Evolutionary conservation across 2,797 vertebrate species (phyloP), one percentile per base, ranked within the genome.

Genomic region (Malurus splendens): DNA sequence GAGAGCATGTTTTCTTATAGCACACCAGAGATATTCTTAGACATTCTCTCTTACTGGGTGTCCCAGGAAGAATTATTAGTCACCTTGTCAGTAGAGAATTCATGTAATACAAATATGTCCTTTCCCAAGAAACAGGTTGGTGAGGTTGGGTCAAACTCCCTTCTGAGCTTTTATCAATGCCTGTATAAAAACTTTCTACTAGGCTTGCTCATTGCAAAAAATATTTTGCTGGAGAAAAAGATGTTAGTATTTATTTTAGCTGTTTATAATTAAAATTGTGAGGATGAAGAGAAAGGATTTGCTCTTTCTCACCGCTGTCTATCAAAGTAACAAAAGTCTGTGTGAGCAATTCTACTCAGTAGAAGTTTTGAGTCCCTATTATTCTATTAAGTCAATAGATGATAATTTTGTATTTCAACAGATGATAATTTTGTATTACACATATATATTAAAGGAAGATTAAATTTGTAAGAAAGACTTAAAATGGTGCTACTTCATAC

Each of bases 151-250:
- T 71, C 18, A 76, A 28, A 38, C 9, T 57, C 15, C 9, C 7
- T 55, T 59, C 52, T 48, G 16, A 70, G 18, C 4, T 64, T 71
- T 2, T 28, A 71, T 12, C 14, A 30, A 38, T 4, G 3, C 6
- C 19, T 0, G 1, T 19, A 3, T 42, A 36, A 39, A 68, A 44
- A 10, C 0, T 6, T 82, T 28, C 28, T 22, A 25, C 2, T 22
- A 47, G 20, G 30, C 2, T 57, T 52, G 41, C 0, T 54, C 3
- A 20, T 38, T 54, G 25, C 25, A 45, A 7, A 62, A 32, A 32
- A 32, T 8, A 51, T 52, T 85, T 47, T 30, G 32, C 7, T 55
- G 7, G 6, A 66, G 14, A 54, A 5, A 61, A 82, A 62, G 41
- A 50, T 3, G 3, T n/a, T 39, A 66, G 1, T 16, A 23, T 24